Conservation (phyloP, 2,113 vertebrate species). For the Sapayoa aenigma region DNA sequence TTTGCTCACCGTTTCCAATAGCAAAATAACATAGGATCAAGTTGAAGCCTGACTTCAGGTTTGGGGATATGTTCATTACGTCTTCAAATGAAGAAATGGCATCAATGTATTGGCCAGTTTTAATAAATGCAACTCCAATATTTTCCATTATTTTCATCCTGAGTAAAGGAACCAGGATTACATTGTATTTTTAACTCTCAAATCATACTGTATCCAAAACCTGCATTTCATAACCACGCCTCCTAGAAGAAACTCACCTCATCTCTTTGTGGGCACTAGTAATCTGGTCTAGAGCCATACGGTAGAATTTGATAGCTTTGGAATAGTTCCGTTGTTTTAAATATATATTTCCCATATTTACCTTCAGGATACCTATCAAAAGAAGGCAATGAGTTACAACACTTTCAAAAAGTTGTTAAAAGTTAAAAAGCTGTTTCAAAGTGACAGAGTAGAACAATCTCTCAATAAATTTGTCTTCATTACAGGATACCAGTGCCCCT, state of each 20-base stretch:
- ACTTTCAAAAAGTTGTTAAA: neutral
- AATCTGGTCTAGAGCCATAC: conserved; percentile 97
- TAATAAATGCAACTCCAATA: conserved; percentile 91
- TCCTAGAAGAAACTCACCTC: conserved; percentile 71
- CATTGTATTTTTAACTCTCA: neutral
- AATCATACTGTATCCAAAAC: neutral
- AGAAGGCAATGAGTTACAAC: neutral
- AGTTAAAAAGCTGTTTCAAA: neutral
- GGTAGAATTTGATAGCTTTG: conserved; percentile 96
- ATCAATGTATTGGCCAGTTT: conserved; percentile 89
- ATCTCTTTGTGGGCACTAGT: conserved; percentile 89
- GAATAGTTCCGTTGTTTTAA: conserved; percentile 95
- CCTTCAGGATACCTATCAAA: conserved; percentile 86
- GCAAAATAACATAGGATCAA: conserved; percentile 92
- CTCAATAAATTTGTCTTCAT: neutral
- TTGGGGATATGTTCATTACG: conserved; percentile 90
- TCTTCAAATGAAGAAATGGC: conserved; percentile 92
- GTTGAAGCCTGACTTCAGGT: conserved; percentile 91
- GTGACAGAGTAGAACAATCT: neutral
- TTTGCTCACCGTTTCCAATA: conserved; percentile 86
- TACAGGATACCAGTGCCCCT: neutral
- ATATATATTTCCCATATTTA: conserved; percentile 98
- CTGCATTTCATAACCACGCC: neutral
- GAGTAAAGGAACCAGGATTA: conserved; percentile 20
- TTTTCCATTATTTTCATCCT: conserved; percentile 99